Evolutionary conservation across 92 coral and sea anemone species (phyloP), one percentile per base, ranked within the genome.

Genomic region (Chrysogorgia sp.): DNA sequence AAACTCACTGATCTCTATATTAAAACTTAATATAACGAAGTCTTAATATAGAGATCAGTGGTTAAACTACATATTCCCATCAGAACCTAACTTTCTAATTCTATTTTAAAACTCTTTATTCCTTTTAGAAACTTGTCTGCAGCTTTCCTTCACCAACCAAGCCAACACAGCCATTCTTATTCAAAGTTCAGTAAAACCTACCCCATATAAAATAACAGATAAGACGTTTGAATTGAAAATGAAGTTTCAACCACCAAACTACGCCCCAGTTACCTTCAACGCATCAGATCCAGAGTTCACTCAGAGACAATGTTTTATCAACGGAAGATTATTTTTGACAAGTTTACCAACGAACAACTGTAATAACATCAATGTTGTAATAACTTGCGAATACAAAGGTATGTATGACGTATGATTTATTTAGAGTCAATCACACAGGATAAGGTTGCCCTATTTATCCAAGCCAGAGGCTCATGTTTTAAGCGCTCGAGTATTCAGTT

Each of bases 211-310:
- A 23, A 28, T 69, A 29, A 69, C 76, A 47, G 60, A 45, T n/a
- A 3, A 30, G 20, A 34, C 59, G 14, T 69, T 69, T 25, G 35
- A 25, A 23, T 60, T 69, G 15, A 45, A 59, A 22, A 69, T 69
- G 59, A 69, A 69, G 33, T 69, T 69, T 60, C 76, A 69, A 40
- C 34, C 35, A 2, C 40, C n/a, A 31, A 21, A 28, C 15, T 47
- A 43, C 60, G 14, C 60, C 1, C 76, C 76, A 1, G 60, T 69
- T 37, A 69, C 55, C 2, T 69, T 69, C 60, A 69, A 69, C 48
- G 76, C 76, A 0, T 69, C 76, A 25, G 60, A 69, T 43, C 76
- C 76, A 7, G 76, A 69, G 43, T 69, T 69, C 32, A 69, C 76
- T 2, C 40, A 69, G 28, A 69, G 58, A 47, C 20, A 49, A 69